phyloP scores from a whole-genome alignment of 2,113 vertebrate species.

The Paradisaea rubra region DNA sequence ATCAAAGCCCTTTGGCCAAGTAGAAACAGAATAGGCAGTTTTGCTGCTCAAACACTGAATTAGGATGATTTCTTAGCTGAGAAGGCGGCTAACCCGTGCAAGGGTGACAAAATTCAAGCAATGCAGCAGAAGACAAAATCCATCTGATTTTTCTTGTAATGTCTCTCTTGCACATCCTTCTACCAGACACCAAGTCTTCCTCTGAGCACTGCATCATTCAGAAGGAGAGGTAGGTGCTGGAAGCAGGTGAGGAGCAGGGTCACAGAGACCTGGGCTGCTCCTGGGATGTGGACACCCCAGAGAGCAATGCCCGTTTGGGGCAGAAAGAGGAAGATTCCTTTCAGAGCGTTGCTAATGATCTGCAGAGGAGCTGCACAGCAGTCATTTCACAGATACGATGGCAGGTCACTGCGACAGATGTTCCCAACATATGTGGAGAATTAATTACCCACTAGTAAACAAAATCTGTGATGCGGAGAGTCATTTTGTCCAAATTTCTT shows the following conservation, averaged over 20 bases:
- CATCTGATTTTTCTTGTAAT: not conserved
- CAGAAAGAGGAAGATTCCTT: slow-evolving; percentile 70
- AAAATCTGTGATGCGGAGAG: slow-evolving; percentile 94
- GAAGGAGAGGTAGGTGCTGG: not conserved
- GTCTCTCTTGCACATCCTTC: not conserved
- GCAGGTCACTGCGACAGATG: slow-evolving; percentile 99
- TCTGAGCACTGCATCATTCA: not conserved
- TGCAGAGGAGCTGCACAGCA: slow-evolving; percentile 86
- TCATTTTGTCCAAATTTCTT: slow-evolving; percentile 98
- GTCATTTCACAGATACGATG: slow-evolving; percentile 88
- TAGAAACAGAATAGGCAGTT: not conserved
- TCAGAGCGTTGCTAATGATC: slow-evolving; percentile 88
- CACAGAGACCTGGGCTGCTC: not conserved
- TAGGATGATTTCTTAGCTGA: not conserved
- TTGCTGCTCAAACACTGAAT: not conserved
- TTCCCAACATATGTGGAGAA: slow-evolving; percentile 99
- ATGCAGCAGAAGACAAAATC: not conserved
- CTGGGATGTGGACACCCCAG: slow-evolving; percentile 24
- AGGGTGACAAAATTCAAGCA: not conserved
- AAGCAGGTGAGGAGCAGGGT: not conserved
- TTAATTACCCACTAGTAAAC: slow-evolving; percentile 99
- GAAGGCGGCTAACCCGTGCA: not conserved
- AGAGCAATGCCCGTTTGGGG: slow-evolving; percentile 49
- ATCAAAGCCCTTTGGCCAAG: not conserved
- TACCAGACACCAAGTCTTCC: not conserved